These are phyloP conservation scores for Empis livida DNA, from an alignment of 2,888 invertebrate genomes.

Conservation along the genomic window DNA sequence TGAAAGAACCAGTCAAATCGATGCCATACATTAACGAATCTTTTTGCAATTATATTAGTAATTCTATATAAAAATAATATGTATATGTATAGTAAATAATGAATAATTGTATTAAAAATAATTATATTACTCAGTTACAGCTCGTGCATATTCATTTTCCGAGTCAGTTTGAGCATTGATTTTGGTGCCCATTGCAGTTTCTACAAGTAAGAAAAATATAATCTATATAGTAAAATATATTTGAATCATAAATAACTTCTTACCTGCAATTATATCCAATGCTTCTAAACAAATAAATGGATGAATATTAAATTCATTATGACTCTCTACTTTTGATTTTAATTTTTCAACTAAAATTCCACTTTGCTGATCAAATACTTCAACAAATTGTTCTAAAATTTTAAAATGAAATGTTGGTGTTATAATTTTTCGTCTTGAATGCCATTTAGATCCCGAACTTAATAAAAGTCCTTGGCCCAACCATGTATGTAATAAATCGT, in stretches of 20 bases:
- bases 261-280: conserved; percentile 42
- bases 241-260: background rate
- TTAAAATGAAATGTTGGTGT: conserved; percentile 72
- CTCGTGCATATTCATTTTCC: conserved; percentile 55
- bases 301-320: conserved; percentile 41
- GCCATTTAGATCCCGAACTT: conserved; percentile 44
- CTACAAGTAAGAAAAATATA: conserved; percentile 25
- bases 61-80: conserved; percentile 14
- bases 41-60: conserved; percentile 20
- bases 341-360: conserved; percentile 44
- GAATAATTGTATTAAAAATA: too few relatives aligned
- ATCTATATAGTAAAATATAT: conserved; percentile 12
- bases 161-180: conserved; percentile 42
- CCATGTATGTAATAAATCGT: conserved; percentile 35
- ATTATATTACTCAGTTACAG: conserved; percentile 46
- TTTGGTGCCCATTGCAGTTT: conserved; percentile 30
- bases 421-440: conserved; percentile 50
- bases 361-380: conserved; percentile 53
- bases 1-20: conserved; percentile 22
- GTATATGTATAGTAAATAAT: background rate
- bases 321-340: conserved; percentile 30
- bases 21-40: conserved; percentile 24
- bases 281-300: conserved; percentile 45
- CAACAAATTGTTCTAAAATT: conserved; percentile 58
- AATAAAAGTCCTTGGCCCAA: conserved; percentile 38